Percentiles rank a stretch among this genome's conserved stretches.
Conservation (phyloP, 2,888 invertebrate species). For the Lampropteryx suffumata region DNA sequence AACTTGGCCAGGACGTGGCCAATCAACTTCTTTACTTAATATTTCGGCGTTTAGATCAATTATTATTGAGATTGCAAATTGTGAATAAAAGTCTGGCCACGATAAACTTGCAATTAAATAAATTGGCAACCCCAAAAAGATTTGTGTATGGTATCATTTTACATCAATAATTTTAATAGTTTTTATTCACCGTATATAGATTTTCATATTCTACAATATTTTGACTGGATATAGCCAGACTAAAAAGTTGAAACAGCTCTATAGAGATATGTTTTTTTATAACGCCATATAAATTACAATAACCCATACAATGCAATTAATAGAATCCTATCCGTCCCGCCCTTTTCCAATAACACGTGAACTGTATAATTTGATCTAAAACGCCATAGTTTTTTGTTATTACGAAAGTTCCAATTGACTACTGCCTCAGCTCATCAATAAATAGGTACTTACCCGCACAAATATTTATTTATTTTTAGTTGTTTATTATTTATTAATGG, state of each 20-base stretch:
- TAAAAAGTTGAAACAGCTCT: too few relatives aligned
- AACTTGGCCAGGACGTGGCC: conserved; percentile 47
- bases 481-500: conserved; percentile 62
- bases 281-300: neutral
- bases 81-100: too few relatives aligned
- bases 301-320: neutral
- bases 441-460: conserved; percentile 78
- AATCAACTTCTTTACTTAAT: conserved; percentile 39
- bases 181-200: too few relatives aligned
- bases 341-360: neutral
- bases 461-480: conserved; percentile 59
- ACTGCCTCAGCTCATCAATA: conserved; percentile 34
- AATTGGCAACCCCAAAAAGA: too few relatives aligned
- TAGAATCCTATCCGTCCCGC: neutral
- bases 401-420: conserved; percentile 22
- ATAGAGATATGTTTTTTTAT: neutral
- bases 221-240: too few relatives aligned
- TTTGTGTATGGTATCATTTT: too few relatives aligned
- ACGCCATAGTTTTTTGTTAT: conserved; percentile 15
- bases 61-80: too few relatives aligned
- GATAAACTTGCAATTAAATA: too few relatives aligned
- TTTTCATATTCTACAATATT: too few relatives aligned
- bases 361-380: conserved; percentile 9
- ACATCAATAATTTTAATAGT: too few relatives aligned
- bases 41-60: conserved; percentile 14